phyloP scores from a whole-genome alignment of 2,113 vertebrate species.

The Phylloscopus trochilus region DNA sequence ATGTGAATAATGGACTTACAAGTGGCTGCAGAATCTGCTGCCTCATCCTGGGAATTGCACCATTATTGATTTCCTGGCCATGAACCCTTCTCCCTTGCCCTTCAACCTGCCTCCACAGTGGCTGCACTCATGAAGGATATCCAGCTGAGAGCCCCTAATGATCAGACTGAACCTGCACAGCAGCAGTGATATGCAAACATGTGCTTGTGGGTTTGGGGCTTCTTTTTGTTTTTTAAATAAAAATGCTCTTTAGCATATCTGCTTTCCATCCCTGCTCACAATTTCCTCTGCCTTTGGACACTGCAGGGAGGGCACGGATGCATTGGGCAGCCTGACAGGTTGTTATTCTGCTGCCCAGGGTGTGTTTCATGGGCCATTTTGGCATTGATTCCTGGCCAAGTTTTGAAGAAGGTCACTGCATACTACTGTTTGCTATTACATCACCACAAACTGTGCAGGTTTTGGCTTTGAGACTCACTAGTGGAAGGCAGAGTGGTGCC shows the following conservation, averaged over 20 bases:
- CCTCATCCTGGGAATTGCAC: constrained; percentile 8
- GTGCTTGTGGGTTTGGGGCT: background rate
- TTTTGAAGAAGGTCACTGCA: constrained; percentile 11
- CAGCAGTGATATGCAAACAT: background rate
- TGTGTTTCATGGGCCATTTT: background rate
- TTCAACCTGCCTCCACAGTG: background rate
- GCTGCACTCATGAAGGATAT: background rate
- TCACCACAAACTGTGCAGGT: background rate
- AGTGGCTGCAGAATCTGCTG: constrained; percentile 9
- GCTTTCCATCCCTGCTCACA: background rate
- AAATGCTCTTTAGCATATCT: background rate
- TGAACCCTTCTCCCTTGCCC: background rate
- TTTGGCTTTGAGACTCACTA: background rate
- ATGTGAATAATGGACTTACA: background rate
- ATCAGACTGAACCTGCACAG: background rate
- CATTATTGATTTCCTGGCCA: constrained; percentile 41
- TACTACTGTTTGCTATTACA: background rate
- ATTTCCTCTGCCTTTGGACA: background rate
- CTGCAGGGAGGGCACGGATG: background rate
- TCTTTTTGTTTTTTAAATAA: background rate
- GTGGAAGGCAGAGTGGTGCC: background rate
- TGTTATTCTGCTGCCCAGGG: background rate
- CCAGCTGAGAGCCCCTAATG: background rate
- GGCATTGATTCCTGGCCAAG: background rate
- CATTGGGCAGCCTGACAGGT: background rate